phyloP scores from a whole-genome alignment of 2,113 vertebrate genomes.

The Penelope pileata region DNA sequence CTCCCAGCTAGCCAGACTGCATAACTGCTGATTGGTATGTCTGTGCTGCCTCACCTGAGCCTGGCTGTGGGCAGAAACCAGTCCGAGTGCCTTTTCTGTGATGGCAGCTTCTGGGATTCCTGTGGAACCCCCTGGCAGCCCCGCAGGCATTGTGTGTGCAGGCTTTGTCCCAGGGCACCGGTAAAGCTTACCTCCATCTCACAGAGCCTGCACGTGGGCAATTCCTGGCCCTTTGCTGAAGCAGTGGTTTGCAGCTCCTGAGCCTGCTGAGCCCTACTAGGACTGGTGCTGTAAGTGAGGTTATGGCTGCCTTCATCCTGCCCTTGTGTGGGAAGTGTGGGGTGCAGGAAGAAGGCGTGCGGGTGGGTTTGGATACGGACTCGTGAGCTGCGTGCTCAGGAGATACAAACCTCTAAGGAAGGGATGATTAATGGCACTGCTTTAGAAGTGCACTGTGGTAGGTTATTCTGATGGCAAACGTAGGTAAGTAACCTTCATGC shows the following conservation, averaged over 20 bases:
- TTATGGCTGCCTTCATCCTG: accelerated
- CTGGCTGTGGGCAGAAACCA: accelerated
- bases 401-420: neutral
- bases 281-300: neutral
- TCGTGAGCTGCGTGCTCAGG: neutral
- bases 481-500: neutral
- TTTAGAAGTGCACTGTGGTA: neutral
- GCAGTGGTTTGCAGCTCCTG: neutral
- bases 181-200: neutral
- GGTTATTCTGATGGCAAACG: neutral
- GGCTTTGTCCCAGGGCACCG: neutral
- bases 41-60: neutral
- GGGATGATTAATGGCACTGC: neutral
- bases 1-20: neutral
- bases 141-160: neutral
- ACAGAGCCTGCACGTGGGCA: neutral
- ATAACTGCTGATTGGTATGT: neutral
- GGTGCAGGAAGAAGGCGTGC: neutral
- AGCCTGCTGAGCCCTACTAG: neutral
- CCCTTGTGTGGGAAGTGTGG: accelerated
- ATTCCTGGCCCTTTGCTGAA: neutral
- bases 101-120: neutral
- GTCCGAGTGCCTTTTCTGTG: neutral
- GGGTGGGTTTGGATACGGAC: neutral
- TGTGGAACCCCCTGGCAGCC: neutral